Percentiles rank a stretch among this genome's conserved stretches.
phyloP scores from a whole-genome alignment of 2,888 invertebrate species.

The Pelosia muscerda region DNA sequence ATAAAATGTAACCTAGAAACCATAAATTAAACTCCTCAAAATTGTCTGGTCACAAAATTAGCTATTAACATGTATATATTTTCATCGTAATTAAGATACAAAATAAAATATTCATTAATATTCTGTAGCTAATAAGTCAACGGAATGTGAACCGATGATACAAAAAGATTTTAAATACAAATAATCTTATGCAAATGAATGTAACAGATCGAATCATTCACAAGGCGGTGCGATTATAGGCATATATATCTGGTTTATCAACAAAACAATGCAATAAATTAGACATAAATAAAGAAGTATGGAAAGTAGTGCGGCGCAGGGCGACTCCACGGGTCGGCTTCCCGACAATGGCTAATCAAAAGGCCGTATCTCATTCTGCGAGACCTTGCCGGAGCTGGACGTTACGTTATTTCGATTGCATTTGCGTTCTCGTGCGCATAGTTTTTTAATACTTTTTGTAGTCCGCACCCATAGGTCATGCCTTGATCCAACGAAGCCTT shows the following conservation, averaged over 20 bases:
- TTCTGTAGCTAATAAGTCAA: conserved; percentile 41
- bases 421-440: conserved; percentile 82
- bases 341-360: conserved; percentile 85
- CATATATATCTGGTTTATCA: conserved; percentile 38
- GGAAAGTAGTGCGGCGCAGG: conserved; percentile 40
- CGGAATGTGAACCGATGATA: conserved; percentile 39
- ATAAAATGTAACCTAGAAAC: conserved; percentile 39
- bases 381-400: conserved; percentile 72
- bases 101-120: conserved; percentile 43
- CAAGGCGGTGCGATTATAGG: conserved; percentile 38
- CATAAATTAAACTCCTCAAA: conserved; percentile 35
- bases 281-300: conserved; percentile 44
- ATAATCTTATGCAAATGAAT: conserved; percentile 58
- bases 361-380: conserved; percentile 81
- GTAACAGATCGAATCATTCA: conserved; percentile 47
- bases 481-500: conserved; percentile 73
- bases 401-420: conserved; percentile 85
- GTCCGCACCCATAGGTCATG: conserved; percentile 76
- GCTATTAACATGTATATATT: conserved; percentile 33
- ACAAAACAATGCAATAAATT: conserved; percentile 49
- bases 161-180: conserved; percentile 39
- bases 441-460: conserved; percentile 74
- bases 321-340: conserved; percentile 67
- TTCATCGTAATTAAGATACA: conserved; percentile 43
- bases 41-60: conserved; percentile 38